Evolutionary conservation across 2,113 vertebrate species (phyloP), one percentile per base, ranked within the genome.

Genomic region (Malurus cyaneus): DNA sequence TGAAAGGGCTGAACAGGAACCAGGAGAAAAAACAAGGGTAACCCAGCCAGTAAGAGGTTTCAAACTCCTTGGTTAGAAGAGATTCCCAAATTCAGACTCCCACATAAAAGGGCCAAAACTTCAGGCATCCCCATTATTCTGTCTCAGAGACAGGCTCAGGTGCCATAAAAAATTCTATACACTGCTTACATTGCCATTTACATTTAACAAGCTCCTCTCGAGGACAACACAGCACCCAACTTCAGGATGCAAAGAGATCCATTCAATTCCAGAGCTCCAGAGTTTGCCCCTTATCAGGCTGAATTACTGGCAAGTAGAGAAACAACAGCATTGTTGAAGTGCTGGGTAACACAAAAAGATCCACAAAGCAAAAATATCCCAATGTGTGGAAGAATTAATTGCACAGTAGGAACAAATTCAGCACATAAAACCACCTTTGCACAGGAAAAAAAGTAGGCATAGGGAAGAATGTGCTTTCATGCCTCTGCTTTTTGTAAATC

Each of bases 271-370:
- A 64, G 23, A 60, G 26, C 14, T 56, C 59, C 64, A 80, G 78
- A 56, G 18, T 54, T 80, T 62, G 34, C 11, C 25, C 19, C 53
- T 53, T 70, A 49, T 32, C 39, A 72, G 49, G 62, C 18, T 83
- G 44, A 83, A 67, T 17, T 52, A 77, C 8, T 2, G 9, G 41
- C 59, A 69, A 67, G 32, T 77, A 61, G 49, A 83, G 72, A 36
- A 20, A 74, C 0, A 4, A 20, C 0, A 1, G 23, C 12, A n/a
- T 31, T 0, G 0, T 8, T 64, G 28, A 84, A 80, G 41, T 64
- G 18, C 32, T 72, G 24, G 13, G 18, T 73, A 73, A 50, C 25
- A 80, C 25, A 53, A 24, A 11, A 20, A 62, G 39, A 44, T 49
- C 53, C 50, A 49, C 39, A 19, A 70, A 62, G 52, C 17, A 70